These are phyloP conservation scores for Cybosia mesomella DNA, from an alignment of 2,888 invertebrate species.

Conservation along the genomic window DNA sequence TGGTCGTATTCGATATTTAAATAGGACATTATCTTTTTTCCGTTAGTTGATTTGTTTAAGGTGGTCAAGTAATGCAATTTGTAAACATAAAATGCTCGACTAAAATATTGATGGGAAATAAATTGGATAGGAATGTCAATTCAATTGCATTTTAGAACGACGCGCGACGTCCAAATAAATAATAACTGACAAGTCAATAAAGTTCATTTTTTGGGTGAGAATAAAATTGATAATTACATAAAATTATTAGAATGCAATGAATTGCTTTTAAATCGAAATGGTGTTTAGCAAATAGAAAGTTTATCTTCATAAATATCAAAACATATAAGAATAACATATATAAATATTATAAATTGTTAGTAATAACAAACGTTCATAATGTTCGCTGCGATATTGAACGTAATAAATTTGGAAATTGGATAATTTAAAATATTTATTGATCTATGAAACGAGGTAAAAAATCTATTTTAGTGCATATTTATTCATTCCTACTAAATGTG, in stretches of 20 bases:
- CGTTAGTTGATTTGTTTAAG: constrained; percentile 32
- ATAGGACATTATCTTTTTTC: constrained; percentile 30
- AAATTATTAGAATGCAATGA: constrained; percentile 20
- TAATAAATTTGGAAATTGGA: constrained; percentile 26
- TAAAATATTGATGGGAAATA: constrained; percentile 23
- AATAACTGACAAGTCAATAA: constrained; percentile 13
- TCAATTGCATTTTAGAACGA: constrained; percentile 20
- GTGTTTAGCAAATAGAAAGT: constrained; percentile 26
- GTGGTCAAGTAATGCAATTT: constrained; percentile 16
- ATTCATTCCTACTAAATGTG: not conserved
- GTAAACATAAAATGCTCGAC: constrained; percentile 21
- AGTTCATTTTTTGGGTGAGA: constrained; percentile 3
- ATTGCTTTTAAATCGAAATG: constrained; percentile 11
- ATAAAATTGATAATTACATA: constrained; percentile 19
- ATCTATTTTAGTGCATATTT: not conserved
- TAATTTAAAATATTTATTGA: constrained; percentile 21
- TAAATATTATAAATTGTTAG: constrained; percentile 9
- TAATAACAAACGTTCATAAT: not conserved
- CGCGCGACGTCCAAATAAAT: constrained; percentile 26
- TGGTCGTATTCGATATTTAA: constrained; percentile 18
- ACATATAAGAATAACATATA: constrained; percentile 4
- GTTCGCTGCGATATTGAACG: not conserved
- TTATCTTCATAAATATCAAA: constrained; percentile 14
- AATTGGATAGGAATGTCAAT: constrained; percentile 29
- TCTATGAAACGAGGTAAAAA: not conserved